phyloP scores from a whole-genome alignment of 2,113 vertebrate species.

The Pygoscelis adeliae region DNA sequence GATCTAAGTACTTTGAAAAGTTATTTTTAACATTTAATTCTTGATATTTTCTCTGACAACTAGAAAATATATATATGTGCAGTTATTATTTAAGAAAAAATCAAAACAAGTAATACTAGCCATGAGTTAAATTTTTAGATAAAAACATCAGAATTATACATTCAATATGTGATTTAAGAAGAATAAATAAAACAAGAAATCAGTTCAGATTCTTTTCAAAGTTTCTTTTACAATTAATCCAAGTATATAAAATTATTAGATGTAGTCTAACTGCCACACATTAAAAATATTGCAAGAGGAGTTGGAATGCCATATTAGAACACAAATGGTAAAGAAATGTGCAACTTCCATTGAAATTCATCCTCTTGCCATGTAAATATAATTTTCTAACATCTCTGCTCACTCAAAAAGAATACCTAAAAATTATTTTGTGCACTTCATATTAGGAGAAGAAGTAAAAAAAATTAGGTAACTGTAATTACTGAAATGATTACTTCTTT shows the following conservation, averaged over 20 bases:
- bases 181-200: neutral
- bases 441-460: neutral
- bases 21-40: neutral
- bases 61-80: neutral
- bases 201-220: neutral
- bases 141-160: neutral
- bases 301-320: neutral
- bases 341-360: neutral
- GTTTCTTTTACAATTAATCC: neutral
- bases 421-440: neutral
- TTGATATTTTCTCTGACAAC: neutral
- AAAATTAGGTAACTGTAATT: neutral
- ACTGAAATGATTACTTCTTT: conserved; percentile 8
- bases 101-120: neutral
- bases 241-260: neutral
- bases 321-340: neutral
- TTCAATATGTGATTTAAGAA: neutral
- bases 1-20: neutral
- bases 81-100: neutral
- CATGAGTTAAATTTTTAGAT: neutral
- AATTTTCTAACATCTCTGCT: neutral
- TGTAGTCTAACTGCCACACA: neutral
- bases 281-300: neutral
- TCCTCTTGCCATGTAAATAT: neutral
- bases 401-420: neutral